Conservation (phyloP, 1,140 invertebrate genomes). For the Psilanteris sp. region DNA sequence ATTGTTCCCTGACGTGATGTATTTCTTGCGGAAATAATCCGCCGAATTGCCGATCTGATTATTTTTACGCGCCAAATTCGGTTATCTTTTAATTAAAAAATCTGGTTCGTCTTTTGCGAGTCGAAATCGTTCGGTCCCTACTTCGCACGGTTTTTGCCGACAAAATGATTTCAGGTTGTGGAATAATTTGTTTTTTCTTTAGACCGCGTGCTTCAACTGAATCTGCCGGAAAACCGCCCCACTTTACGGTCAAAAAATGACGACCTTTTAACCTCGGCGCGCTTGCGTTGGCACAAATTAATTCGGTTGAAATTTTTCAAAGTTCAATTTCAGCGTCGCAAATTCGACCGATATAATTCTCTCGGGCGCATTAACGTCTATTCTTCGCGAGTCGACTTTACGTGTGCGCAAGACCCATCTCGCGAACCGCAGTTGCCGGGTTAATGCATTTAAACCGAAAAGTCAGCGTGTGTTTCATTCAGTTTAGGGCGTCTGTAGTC, state of each 20-base stretch:
- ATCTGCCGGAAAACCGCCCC: no score
- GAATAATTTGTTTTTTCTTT: no score
- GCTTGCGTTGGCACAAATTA: no score
- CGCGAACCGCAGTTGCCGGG: constrained; percentile 13
- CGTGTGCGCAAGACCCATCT: constrained; percentile 8
- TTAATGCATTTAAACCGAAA: constrained; percentile 42
- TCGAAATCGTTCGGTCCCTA: no score
- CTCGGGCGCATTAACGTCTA: constrained; percentile 8
- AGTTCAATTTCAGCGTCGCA: constrained; percentile 1
- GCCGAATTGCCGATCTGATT: neutral
- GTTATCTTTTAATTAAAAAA: no score
- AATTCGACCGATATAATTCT: constrained; percentile 4
- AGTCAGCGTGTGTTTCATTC: constrained; percentile 48
- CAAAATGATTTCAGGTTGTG: no score
- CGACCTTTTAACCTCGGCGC: neutral
- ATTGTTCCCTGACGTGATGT: constrained; percentile 42
- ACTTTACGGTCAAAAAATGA: no score
- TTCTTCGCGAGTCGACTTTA: constrained; percentile 22
- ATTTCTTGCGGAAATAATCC: constrained; percentile 20
- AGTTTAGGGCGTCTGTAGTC: constrained; percentile 39
- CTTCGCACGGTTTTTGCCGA: no score
- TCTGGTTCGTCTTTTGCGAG: neutral
- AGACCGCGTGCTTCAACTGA: no score
- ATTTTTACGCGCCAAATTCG: neutral
- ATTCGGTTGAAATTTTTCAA: neutral